A percentile compares a stretch with the other conserved stretches of the same genome.
Evolutionary conservation across 2,888 invertebrate genomes (phyloP).

Genomic region (Rotaria magnacalcarata): DNA sequence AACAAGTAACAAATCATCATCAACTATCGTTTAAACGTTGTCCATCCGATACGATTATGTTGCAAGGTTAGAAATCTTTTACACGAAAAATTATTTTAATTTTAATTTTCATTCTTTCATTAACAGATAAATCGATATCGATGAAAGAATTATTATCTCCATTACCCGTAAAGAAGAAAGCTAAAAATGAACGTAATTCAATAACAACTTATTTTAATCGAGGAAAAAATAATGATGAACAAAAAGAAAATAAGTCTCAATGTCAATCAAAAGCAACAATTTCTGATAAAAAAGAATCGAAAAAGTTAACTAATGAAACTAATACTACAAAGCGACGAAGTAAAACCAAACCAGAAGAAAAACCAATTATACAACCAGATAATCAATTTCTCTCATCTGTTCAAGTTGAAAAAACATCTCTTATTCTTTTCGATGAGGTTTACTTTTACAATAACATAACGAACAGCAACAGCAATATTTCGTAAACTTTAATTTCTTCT

Average conservation of each 20-base stretch:
- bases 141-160: neutral
- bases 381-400: neutral
- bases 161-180: neutral
- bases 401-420: constrained; percentile 6
- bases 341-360: neutral
- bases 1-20: neutral
- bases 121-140: neutral
- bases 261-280: neutral
- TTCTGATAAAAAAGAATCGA: neutral
- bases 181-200: neutral
- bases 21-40: neutral
- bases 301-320: neutral
- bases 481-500: neutral
- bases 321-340: neutral
- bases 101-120: neutral
- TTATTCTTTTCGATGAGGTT: constrained; percentile 29
- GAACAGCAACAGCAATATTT: neutral
- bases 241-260: neutral
- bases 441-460: neutral
- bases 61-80: neutral
- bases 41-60: neutral
- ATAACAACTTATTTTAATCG: neutral
- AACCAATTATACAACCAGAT: neutral
- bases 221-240: neutral
- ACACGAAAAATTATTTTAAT: neutral